Conservation (phyloP, 2,888 invertebrate species). For the Chrysodeixis includens region DNA sequence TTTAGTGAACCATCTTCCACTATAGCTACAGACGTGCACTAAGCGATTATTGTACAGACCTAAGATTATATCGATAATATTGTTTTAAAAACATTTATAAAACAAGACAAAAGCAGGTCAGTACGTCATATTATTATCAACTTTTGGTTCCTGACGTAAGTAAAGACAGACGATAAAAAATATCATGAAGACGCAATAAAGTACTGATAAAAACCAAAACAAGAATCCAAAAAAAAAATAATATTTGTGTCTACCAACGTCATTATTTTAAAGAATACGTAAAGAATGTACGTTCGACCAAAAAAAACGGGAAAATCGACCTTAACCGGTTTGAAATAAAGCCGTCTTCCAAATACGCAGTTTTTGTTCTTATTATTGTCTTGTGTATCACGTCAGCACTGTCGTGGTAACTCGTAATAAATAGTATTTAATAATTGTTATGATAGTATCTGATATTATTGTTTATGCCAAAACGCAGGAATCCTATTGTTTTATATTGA, state of each 20-base stretch:
- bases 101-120: neutral
- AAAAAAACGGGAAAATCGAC: neutral
- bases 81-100: too few species aligned
- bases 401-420: neutral
- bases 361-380: neutral
- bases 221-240: conserved; percentile 20
- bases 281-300: neutral
- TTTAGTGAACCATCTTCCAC: too few species aligned
- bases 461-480: neutral
- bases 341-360: neutral
- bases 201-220: conserved; percentile 25
- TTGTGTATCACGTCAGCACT: neutral
- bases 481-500: neutral
- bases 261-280: neutral
- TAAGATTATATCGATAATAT: too few species aligned
- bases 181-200: conserved; percentile 18
- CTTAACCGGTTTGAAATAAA: neutral
- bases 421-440: neutral
- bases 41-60: too few species aligned
- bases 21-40: too few species aligned
- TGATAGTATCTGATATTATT: neutral
- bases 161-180: neutral
- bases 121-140: neutral
- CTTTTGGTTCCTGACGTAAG: neutral
- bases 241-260: conserved; percentile 12